phyloP scores from a whole-genome alignment of 2,113 vertebrate genomes.

The Corapipo altera region DNA sequence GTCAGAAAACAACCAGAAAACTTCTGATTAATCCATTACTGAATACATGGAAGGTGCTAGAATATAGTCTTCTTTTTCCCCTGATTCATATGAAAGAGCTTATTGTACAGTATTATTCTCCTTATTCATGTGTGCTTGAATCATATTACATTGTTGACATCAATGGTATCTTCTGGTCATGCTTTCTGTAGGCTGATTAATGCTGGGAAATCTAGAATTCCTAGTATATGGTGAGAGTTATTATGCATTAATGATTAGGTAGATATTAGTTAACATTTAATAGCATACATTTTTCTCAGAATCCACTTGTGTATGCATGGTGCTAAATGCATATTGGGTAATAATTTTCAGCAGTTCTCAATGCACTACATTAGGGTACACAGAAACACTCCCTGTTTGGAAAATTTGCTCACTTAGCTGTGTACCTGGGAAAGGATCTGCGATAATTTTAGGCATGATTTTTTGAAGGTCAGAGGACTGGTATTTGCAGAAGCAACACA shows the following conservation, averaged over 20 bases:
- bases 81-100: neutral
- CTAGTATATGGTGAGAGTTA: neutral
- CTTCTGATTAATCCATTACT: neutral
- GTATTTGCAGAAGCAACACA: neutral
- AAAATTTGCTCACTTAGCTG: neutral
- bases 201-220: neutral
- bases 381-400: neutral
- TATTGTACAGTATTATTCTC: neutral
- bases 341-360: neutral
- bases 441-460: neutral
- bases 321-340: neutral
- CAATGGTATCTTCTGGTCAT: neutral
- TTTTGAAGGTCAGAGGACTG: neutral
- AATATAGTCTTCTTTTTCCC: neutral
- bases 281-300: conserved; percentile 7
- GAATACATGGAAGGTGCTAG: neutral
- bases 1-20: neutral
- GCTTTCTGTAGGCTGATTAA: neutral
- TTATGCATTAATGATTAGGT: neutral
- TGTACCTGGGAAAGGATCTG: neutral
- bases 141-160: neutral
- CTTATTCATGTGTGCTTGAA: neutral
- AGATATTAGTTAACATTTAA: neutral
- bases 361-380: neutral
- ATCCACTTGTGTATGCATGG: neutral